Evolutionary conservation across 1,140 invertebrate genomes (phyloP).

Genomic region (Diorhabda sublineata): DNA sequence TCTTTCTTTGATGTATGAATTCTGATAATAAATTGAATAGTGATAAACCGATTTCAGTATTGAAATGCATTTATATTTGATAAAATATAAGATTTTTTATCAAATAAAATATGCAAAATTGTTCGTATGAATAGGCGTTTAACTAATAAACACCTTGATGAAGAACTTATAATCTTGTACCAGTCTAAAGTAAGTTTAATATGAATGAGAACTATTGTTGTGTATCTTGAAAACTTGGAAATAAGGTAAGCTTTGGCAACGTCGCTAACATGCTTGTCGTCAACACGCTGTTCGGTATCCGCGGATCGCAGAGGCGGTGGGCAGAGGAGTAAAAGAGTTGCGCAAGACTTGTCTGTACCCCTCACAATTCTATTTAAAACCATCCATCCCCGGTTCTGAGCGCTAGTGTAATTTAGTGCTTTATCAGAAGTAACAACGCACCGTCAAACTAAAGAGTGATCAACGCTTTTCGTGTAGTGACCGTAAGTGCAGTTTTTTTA

Average conservation of each 20-base stretch:
- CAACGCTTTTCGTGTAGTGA: neutral
- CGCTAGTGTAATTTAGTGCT: neutral
- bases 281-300: neutral
- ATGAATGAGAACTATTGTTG: too few relatives aligned
- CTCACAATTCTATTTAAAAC: slow-evolving; percentile 2
- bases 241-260: neutral
- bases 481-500: neutral
- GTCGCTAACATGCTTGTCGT: neutral
- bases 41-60: too few relatives aligned
- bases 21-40: too few relatives aligned
- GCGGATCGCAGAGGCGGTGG: neutral
- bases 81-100: too few relatives aligned
- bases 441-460: neutral
- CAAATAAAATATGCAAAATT: too few relatives aligned
- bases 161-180: too few relatives aligned
- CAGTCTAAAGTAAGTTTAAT: too few relatives aligned
- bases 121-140: too few relatives aligned
- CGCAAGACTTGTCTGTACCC: neutral
- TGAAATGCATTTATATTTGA: too few relatives aligned
- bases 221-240: too few relatives aligned
- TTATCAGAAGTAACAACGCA: neutral
- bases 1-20: too few relatives aligned
- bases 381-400: neutral
- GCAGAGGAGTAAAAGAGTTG: neutral
- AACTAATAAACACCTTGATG: too few relatives aligned